phyloP scores from a whole-genome alignment of 2,797 vertebrate species.

The Microctenopoma lineatum region DNA sequence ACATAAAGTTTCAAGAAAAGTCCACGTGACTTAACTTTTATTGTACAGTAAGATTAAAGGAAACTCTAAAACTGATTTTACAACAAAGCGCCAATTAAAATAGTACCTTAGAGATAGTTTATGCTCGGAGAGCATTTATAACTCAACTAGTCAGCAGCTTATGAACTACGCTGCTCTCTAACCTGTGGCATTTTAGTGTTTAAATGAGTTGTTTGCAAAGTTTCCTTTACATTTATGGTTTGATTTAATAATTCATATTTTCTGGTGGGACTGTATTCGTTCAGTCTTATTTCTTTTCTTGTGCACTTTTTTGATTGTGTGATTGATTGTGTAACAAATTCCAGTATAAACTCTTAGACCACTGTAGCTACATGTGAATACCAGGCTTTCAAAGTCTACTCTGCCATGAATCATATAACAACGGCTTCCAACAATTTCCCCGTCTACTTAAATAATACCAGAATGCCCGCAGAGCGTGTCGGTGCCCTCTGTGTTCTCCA shows the following conservation, averaged over 20 bases:
- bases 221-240: neutral
- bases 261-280: neutral
- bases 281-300: neutral
- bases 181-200: too few relatives aligned
- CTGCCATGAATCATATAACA: slow-evolving; percentile 33
- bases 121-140: too few relatives aligned
- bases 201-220: too few relatives aligned
- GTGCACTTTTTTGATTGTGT: neutral
- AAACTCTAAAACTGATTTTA: neutral
- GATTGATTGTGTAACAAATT: slow-evolving; percentile 2
- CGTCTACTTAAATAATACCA: slow-evolving; percentile 59
- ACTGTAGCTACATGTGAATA: slow-evolving; percentile 14
- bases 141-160: too few relatives aligned
- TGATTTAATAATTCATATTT: neutral
- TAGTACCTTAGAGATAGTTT: neutral
- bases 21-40: neutral
- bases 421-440: slow-evolving; percentile 51
- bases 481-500: slow-evolving; percentile 35
- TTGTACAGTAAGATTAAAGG: neutral
- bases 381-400: slow-evolving; percentile 19
- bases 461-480: slow-evolving; percentile 49
- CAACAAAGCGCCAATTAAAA: neutral
- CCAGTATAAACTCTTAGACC: slow-evolving; percentile 15
- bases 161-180: too few relatives aligned
- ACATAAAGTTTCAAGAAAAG: neutral